phyloP scores from a whole-genome alignment of 2,888 invertebrate species.

The Malthinus flaveolus region DNA sequence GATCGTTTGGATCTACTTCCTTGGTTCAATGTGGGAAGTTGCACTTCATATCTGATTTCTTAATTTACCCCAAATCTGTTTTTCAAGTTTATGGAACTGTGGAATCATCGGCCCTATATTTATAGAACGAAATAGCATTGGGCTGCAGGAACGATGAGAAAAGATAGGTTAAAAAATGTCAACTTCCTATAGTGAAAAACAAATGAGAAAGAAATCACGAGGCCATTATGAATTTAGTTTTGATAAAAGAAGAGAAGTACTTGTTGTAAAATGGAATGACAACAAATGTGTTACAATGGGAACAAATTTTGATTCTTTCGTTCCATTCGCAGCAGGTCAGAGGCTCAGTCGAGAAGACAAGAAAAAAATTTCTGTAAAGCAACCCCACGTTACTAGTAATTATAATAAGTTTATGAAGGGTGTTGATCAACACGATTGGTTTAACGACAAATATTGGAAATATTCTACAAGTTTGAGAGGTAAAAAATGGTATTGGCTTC shows the following conservation, averaged over 20 bases:
- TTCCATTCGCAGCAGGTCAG: slow-evolving; percentile 15
- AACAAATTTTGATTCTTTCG: slow-evolving; percentile 16
- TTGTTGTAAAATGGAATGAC: slow-evolving; percentile 16
- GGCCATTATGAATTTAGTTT: background rate
- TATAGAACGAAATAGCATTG: no score
- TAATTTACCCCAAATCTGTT: no score
- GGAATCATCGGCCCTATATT: no score
- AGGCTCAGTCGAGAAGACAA: slow-evolving; percentile 9
- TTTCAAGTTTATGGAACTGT: no score
- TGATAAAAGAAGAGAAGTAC: slow-evolving; percentile 5
- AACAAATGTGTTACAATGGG: no score
- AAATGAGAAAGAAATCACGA: background rate
- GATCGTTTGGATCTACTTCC: no score
- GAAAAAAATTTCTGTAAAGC: slow-evolving; percentile 7
- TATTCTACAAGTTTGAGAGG: no score
- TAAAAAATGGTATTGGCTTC: no score
- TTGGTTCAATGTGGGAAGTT: no score
- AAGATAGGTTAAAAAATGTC: slow-evolving; percentile 19
- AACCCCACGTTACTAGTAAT: slow-evolving; percentile 1
- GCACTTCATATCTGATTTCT: no score
- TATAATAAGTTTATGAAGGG: slow-evolving; percentile 20
- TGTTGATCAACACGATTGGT: no score
- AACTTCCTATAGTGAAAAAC: slow-evolving; percentile 6
- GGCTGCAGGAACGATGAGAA: slow-evolving; percentile 18
- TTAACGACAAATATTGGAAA: no score